Conservation (phyloP, 2,797 vertebrate species). For the Decapterus maruadsi region DNA sequence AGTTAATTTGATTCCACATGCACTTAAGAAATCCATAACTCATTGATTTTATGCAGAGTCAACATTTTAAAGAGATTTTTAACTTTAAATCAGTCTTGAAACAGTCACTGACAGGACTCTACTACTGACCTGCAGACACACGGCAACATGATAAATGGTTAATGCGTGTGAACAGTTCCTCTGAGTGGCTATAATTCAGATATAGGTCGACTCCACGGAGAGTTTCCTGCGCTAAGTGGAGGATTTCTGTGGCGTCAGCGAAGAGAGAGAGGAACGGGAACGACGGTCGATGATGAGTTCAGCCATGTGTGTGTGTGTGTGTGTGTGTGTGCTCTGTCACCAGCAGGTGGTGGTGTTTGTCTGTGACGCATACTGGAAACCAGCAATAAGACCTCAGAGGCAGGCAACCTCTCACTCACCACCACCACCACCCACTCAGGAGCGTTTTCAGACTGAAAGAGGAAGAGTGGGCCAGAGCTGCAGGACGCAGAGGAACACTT, state of each 20-base stretch:
- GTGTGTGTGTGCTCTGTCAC: background rate
- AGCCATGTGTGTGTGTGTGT: no score
- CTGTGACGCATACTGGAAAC: background rate
- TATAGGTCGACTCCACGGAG: background rate
- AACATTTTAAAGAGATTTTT: background rate
- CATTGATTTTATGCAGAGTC: background rate
- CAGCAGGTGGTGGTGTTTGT: constrained; percentile 44
- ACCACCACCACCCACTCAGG: constrained; percentile 12
- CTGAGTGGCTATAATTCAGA: background rate
- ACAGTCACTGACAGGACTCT: background rate
- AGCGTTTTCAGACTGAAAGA: constrained; percentile 44
- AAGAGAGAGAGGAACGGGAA: background rate
- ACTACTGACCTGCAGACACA: background rate
- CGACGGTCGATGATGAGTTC: no score
- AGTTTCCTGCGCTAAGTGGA: background rate
- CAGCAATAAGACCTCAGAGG: background rate
- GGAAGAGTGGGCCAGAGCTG: constrained; percentile 45
- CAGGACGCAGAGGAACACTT: constrained; percentile 24
- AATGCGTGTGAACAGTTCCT: background rate
- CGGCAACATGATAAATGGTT: background rate
- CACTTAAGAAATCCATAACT: no score
- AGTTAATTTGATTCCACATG: no score
- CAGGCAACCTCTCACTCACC: background rate
- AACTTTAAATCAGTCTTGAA: background rate
- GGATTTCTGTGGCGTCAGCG: background rate